Base-by-base conservation (phyloP, 2,113 vertebrate species). In the Coregonus clupeaformis region DNA sequence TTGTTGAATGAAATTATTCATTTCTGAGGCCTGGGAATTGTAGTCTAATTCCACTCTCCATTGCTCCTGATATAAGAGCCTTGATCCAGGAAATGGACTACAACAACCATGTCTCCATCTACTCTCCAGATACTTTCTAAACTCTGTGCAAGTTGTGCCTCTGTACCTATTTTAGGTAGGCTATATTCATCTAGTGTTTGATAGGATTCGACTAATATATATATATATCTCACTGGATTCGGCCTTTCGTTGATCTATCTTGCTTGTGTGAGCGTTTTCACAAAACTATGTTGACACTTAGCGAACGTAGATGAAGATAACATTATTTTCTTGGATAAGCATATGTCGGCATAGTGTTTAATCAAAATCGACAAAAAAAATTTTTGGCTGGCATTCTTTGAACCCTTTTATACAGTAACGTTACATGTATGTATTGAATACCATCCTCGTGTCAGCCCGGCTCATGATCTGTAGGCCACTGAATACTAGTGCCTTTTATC, bases 101-200 rank as follows among this genome's bases (percentile, higher is more conserved):
- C 95, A 89, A 79, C 66, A 73, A 92, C 95, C 96, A 93, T 80
- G 77, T 80, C 30, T 76, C 80, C 82, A 67, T 80, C 82, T 85
- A 81, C 82, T 85, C 89, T 83, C 79, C 55, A 83, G 88, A 91
- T 92, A 94, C 92, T 94, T 94, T 93, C 82, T 90, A 94, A 94
- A 94, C 92, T 94, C 90, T 84, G 84, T 87, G 89, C 89, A 94
- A 94, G 89, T 94, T 93, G 87, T 88, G 86, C 79, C 88, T 86
- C 80, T 89, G 85, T 42, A 42, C 7, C 82, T 90, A 89, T 91
- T 88, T 87, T 89, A 86, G 85, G 82, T 86, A 52, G 49, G 49
- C 49, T 52, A 84, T 90, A 42, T 42, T 89, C 84, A 84, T 85
- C 84, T 86, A 86, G 80, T 75, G 87, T 88, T 77, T 69, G 77